Base-by-base conservation (phyloP, 2,113 vertebrate genomes). In the Pantherophis guttatus region DNA sequence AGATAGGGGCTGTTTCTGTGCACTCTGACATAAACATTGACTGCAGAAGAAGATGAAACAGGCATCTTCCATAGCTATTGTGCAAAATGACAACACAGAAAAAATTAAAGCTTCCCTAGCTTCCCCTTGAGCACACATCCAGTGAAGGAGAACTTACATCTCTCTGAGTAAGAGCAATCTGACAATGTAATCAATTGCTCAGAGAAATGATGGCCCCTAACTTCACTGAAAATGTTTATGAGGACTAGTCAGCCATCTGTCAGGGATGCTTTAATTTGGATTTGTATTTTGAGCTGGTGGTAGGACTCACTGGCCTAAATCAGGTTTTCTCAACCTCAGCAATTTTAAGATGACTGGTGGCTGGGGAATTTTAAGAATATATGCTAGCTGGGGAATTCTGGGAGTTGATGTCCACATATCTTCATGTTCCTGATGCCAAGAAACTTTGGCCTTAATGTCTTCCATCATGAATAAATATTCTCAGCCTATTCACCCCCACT, bases 1-100 rank as follows among this genome's bases (percentile, higher is more conserved):
- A 98, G 96, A 62, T 95, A 70, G 0, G 97, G 98, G 91, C 97
- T 98, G 29, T 95, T 95, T 75, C 96, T 81, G n/a, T 97, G 96
- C 92, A 98, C 89, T 95, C 98, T 97, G 62, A 98, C 97, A 0
- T 98, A 98, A 65, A 98, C 94, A 1, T 94, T 96, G 86, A 98
- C 98, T 98, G 96, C 92, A 95, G 93, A 50, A 90, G 24, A 89
- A 87, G 70, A 75, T 48, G 57, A 87, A 52, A 70, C 5, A 87
- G 58, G 29, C 48, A 87, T 29, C 53, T 24, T 24, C 48, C 50
- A 65, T 24, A 53, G 50, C 48, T 33, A 15, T 59, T 48, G 44
- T 21, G n/a, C 54, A 86, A 44, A 52, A 65, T 24, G 86, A 13
- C 19, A 81, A 8, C 3, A 12, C 86, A 26, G 29, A 39, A 2